Evolutionary conservation across 2,888 invertebrate genomes (phyloP), one percentile per base, ranked within the genome.

Genomic region (Acleris literana): DNA sequence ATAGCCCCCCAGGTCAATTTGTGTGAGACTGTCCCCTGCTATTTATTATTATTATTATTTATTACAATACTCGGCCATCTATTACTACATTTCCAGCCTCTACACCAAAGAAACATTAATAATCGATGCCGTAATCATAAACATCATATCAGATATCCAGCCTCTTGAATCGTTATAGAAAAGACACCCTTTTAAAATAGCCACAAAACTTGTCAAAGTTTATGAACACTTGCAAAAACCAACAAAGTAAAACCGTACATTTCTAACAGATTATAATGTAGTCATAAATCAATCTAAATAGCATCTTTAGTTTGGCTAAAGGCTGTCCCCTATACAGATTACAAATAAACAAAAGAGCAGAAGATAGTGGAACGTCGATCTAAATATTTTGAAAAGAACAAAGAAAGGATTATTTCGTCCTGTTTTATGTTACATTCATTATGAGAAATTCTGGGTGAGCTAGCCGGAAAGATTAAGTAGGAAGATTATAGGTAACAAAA

Each of bases 311-410:
- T n/a, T 44, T n/a, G 18, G 17, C 17, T n/a, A 48, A 58, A 58
- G 53, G 48, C 53, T 33, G 58, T 57, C 64, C 58, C 58, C 46
- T 54, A 59, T 59, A 5, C 25, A 53, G 64, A 64, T 59, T 64
- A 58, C 11, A 22, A 4, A 39, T 57, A 58, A 46, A 64, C 63
- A 57, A 63, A 57, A 57, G 52, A 57, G 20, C 43, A 29, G 44
- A 11, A 39, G 13, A 55, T 44, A 43, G 18, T 61, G 17, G 55
- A 63, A 20, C 20, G 33, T 56, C 39, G 64, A 64, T 64, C 64
- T 64, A 59, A 59, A 64, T 64, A 46, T 58, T 63, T 58, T 46
- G 22, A 48, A 25, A 4, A 22, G 46, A 48, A 64, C 64, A 64
- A 64, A 48, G 39, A 16, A 64, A 48, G 64, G 64, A 64, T 64